Conservation (phyloP, 2,113 vertebrate species). For the Poeciliopsis occidentalis region DNA sequence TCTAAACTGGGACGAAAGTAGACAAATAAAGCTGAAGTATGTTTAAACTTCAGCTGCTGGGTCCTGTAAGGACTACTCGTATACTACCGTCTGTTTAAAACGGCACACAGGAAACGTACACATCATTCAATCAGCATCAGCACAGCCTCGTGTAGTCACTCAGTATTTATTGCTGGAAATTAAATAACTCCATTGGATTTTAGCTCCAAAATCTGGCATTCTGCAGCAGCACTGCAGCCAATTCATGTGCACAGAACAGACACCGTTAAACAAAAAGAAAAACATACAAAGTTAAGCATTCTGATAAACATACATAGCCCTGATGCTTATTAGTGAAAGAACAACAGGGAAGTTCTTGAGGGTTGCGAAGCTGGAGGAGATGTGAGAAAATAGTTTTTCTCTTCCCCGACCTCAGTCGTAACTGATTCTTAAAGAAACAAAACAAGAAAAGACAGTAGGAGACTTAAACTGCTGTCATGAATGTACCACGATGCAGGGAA, state of each 20-base stretch:
- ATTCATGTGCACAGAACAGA: conserved; percentile 46
- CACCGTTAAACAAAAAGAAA: conserved; percentile 11
- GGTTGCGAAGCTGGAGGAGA: conserved; percentile 30
- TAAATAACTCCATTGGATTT: conserved; percentile 63
- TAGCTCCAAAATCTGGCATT: conserved; percentile 60
- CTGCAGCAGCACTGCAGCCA: conserved; percentile 35
- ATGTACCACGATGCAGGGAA: conserved; percentile 22
- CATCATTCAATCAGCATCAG: conserved; percentile 2
- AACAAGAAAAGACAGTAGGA: background rate
- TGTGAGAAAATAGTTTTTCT: conserved; percentile 4
- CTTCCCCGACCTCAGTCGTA: conserved; percentile 1
- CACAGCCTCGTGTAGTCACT: conserved; percentile 57
- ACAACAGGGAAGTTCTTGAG: conserved; percentile 24
- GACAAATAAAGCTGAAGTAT: background rate
- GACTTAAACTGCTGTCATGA: background rate
- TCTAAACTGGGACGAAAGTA: background rate
- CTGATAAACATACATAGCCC: conserved; percentile 54
- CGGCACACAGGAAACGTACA: background rate
- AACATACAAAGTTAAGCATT: conserved; percentile 37
- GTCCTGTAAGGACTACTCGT: background rate
- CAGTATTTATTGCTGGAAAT: conserved; percentile 75
- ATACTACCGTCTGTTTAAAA: background rate
- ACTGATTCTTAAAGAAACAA: conserved; percentile 13
- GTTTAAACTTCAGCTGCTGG: background rate
- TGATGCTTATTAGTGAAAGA: conserved; percentile 37